These are phyloP conservation scores for Piscicola geometra DNA, from an alignment of 2,888 invertebrate species.

Conservation along the genomic window DNA sequence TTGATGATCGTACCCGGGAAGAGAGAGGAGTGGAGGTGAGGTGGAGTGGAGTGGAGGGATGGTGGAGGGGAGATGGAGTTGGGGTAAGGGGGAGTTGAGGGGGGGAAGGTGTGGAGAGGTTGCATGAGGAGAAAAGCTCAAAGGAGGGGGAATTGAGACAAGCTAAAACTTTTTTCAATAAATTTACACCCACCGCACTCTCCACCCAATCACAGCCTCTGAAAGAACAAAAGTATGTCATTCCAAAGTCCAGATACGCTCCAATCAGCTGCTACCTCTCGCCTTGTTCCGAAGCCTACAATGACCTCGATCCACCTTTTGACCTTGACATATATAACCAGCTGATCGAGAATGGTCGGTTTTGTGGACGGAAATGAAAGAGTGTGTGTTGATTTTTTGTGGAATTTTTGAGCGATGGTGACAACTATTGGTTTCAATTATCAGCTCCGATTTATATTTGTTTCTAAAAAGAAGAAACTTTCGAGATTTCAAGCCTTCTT, in stretches of 20 bases:
- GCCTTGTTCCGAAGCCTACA: conserved; percentile 79
- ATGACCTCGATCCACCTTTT: conserved; percentile 84
- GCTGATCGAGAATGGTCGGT: conserved; percentile 68
- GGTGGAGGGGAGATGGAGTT: not conserved
- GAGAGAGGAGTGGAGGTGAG: conserved; percentile 72
- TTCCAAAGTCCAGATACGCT: conserved; percentile 85
- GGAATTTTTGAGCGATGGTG: too few relatives aligned
- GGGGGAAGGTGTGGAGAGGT: not conserved
- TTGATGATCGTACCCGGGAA: conserved; percentile 87
- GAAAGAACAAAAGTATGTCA: conserved; percentile 51
- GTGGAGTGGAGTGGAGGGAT: not conserved
- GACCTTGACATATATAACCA: conserved; percentile 77
- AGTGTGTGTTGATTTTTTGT: too few relatives aligned
- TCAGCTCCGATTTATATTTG: too few relatives aligned
- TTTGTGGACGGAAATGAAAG: too few relatives aligned
- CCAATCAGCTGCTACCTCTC: conserved; percentile 95
- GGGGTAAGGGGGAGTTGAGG: not conserved
- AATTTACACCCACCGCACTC: too few relatives aligned
- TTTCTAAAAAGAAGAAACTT: too few relatives aligned
- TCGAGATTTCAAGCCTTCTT: too few relatives aligned
- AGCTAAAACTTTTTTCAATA: too few relatives aligned
- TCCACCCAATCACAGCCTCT: conserved; percentile 58
- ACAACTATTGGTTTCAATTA: too few relatives aligned
- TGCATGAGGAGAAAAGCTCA: too few relatives aligned
- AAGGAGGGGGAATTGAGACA: too few relatives aligned